Evolutionary conservation across 2,888 invertebrate species (phyloP).

Genomic region (Plutella xylostella): DNA sequence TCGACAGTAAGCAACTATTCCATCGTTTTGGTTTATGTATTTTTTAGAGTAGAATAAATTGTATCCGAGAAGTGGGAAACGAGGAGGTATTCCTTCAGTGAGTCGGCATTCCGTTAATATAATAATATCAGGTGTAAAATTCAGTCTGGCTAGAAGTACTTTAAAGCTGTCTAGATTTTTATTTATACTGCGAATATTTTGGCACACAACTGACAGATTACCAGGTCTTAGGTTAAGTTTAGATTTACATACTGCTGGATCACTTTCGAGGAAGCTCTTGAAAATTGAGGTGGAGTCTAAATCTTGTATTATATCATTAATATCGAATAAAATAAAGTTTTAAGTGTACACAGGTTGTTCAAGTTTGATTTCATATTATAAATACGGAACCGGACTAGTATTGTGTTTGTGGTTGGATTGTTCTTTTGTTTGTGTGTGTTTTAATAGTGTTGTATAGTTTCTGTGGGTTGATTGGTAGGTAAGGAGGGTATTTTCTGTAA

Average conservation of each 20-base stretch:
- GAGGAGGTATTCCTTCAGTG: background rate
- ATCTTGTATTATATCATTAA: background rate
- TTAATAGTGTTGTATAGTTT: too few relatives aligned
- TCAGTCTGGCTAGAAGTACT: background rate
- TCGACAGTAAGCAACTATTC: too few relatives aligned
- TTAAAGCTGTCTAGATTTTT: background rate
- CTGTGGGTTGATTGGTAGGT: background rate
- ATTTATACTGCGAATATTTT: too few relatives aligned
- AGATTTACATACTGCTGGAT: background rate
- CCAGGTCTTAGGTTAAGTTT: background rate
- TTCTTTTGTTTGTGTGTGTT: background rate
- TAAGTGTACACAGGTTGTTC: background rate
- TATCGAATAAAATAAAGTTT: background rate
- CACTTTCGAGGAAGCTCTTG: background rate
- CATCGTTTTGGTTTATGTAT: background rate
- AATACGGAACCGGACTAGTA: background rate
- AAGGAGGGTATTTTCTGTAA: background rate
- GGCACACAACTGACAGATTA: background rate
- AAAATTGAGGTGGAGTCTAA: background rate
- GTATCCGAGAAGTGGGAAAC: background rate
- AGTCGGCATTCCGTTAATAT: background rate
- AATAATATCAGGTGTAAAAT: background rate
- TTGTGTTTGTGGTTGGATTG: background rate
- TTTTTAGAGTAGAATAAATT: background rate
- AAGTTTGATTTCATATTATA: background rate